Conservation (phyloP, 2,113 vertebrate species). For the Chaenocephalus aceratus region DNA sequence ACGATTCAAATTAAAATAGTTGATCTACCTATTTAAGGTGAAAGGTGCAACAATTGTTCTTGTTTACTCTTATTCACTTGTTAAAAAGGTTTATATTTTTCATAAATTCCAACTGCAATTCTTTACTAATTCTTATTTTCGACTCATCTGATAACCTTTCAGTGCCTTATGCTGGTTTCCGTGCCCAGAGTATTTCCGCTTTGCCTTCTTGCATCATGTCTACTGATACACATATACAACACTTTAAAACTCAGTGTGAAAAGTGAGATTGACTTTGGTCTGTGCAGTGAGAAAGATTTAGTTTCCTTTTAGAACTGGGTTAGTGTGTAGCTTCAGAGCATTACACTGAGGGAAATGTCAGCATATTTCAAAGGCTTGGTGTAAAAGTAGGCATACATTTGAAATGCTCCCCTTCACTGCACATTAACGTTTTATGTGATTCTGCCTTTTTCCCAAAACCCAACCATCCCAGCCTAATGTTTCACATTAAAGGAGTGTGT, state of each 20-base stretch:
- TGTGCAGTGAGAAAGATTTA: not conserved
- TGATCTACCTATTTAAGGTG: no score
- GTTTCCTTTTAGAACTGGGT: not conserved
- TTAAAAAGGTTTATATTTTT: no score
- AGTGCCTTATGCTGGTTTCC: no score
- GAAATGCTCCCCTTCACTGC: slow-evolving; percentile 23
- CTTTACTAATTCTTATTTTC: no score
- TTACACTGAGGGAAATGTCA: slow-evolving; percentile 26
- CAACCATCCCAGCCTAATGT: not conserved
- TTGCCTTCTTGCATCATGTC: not conserved
- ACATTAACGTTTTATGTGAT: slow-evolving; percentile 27
- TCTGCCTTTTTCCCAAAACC: not conserved
- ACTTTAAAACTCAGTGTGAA: not conserved
- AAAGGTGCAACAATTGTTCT: no score
- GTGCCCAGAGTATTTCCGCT: not conserved
- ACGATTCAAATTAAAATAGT: no score
- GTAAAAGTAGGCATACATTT: slow-evolving; percentile 20
- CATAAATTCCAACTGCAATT: no score
- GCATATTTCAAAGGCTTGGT: slow-evolving; percentile 28
- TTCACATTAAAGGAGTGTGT: slow-evolving; percentile 22
- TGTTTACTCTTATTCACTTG: no score
- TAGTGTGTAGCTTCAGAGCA: slow-evolving; percentile 8
- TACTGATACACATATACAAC: not conserved
- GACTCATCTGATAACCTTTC: no score
- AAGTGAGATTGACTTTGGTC: not conserved